These are phyloP conservation scores for Lordiphosa andalusiaca DNA, from an alignment of 2,888 invertebrate species.

Conservation along the genomic window DNA sequence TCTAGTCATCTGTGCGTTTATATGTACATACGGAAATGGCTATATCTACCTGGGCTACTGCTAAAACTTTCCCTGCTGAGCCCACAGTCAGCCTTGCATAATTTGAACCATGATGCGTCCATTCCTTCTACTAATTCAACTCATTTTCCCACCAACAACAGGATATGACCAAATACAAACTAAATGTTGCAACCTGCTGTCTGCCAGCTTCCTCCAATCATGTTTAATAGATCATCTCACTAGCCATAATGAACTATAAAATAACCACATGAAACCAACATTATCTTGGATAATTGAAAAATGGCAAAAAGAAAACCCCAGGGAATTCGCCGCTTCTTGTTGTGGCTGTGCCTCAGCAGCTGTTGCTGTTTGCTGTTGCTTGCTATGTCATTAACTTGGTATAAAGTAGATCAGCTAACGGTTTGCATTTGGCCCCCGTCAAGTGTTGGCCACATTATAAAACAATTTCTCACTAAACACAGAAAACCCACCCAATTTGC, in stretches of 20 bases:
- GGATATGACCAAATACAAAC: too few relatives aligned
- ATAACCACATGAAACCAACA: constrained; percentile 61
- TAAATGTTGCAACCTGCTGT: not conserved
- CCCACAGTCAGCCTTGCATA: too few relatives aligned
- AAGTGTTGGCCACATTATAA: constrained; percentile 57
- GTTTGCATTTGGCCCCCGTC: constrained; percentile 24
- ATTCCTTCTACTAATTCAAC: too few relatives aligned
- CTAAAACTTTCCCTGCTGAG: too few relatives aligned
- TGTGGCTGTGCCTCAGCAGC: not conserved
- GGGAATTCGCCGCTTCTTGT: constrained; percentile 19
- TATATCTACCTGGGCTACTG: too few relatives aligned
- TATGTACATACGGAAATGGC: too few relatives aligned
- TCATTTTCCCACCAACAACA: too few relatives aligned
- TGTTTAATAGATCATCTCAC: constrained; percentile 11
- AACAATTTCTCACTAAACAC: constrained; percentile 62
- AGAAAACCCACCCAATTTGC: constrained; percentile 58
- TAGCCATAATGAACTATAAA: constrained; percentile 17
- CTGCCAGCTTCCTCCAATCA: constrained; percentile 1
- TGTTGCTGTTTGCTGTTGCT: constrained; percentile 15
- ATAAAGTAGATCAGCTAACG: constrained; percentile 68
- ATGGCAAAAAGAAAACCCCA: constrained; percentile 20
- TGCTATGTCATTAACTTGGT: constrained; percentile 53
- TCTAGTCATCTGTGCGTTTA: too few relatives aligned
- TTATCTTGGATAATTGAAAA: constrained; percentile 59
- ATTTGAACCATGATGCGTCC: too few relatives aligned